Percentiles rank a stretch among this genome's conserved stretches.
Conservation (phyloP, 2,113 vertebrate species). For the Neolamprologus cancellatus region DNA sequence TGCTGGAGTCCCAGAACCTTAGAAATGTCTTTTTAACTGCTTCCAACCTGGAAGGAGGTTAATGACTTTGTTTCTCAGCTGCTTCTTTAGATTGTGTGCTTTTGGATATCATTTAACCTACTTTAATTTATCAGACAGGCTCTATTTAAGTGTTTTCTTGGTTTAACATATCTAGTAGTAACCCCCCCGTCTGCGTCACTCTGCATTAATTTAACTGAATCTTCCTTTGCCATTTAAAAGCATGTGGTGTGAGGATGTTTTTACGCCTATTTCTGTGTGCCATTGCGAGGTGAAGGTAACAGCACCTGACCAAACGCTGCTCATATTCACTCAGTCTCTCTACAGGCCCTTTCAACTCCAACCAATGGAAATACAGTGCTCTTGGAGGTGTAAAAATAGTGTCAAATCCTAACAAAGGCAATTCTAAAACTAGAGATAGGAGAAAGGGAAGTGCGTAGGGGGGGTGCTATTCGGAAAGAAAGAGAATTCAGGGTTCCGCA, state of each 20-base stretch:
- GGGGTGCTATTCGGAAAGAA: slow-evolving; percentile 19
- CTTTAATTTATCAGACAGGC: not conserved
- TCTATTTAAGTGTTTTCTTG: not conserved
- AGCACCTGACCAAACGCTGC: slow-evolving; percentile 3
- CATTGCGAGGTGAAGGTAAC: slow-evolving; percentile 14
- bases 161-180: not conserved
- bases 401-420: slow-evolving; percentile 61
- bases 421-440: slow-evolving; percentile 24
- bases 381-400: slow-evolving; percentile 39
- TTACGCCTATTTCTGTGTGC: not conserved
- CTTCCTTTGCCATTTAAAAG: not conserved
- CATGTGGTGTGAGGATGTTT: not conserved
- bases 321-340: not conserved
- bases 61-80: not conserved
- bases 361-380: slow-evolving; percentile 11
- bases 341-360: not conserved
- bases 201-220: slow-evolving; percentile 44
- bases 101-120: not conserved
- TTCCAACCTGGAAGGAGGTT: not conserved
- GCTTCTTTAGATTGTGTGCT: not conserved
- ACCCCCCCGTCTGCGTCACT: not conserved
- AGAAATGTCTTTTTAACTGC: not conserved
- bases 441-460: not conserved
- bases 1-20: not conserved
- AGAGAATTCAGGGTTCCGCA: slow-evolving; percentile 33